Evolutionary conservation across 2,797 vertebrate genomes (phyloP).

Genomic region (Arvicola amphibius): DNA sequence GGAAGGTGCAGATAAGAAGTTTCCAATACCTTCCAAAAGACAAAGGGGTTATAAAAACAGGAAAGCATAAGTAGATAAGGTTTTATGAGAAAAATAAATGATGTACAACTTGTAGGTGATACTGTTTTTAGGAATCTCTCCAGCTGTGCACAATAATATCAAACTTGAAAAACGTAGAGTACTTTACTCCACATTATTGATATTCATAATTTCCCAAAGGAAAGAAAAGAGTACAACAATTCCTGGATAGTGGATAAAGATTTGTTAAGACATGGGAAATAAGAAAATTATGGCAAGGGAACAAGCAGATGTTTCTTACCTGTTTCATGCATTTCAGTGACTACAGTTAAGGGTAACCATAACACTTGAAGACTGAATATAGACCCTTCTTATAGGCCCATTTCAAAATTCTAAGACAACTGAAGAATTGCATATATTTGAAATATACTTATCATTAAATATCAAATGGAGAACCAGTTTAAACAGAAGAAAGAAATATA

Average conservation of each 20-base stretch:
- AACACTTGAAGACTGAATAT: neutral
- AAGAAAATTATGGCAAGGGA: neutral
- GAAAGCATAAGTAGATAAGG: neutral
- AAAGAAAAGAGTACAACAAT: neutral
- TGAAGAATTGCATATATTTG: neutral
- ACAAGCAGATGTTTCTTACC: neutral
- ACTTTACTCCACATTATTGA: neutral
- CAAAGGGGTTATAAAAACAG: neutral
- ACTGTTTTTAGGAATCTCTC: neutral
- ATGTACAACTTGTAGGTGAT: neutral
- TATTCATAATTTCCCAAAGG: neutral
- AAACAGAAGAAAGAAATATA: neutral
- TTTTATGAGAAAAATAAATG: neutral
- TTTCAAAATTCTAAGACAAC: neutral
- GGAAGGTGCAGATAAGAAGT: neutral
- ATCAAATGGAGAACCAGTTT: neutral
- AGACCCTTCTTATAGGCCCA: neutral
- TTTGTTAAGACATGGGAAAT: neutral
- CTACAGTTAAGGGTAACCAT: neutral
- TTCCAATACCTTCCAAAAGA: neutral
- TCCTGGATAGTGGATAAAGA: neutral
- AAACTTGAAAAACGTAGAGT: neutral
- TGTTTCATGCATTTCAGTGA: neutral
- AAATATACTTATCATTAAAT: neutral
- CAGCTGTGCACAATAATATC: rapidly evolving